These are phyloP conservation scores for Leptobrachium ailaonicum DNA, from an alignment of 2,113 vertebrate genomes.

Conservation along the genomic window DNA sequence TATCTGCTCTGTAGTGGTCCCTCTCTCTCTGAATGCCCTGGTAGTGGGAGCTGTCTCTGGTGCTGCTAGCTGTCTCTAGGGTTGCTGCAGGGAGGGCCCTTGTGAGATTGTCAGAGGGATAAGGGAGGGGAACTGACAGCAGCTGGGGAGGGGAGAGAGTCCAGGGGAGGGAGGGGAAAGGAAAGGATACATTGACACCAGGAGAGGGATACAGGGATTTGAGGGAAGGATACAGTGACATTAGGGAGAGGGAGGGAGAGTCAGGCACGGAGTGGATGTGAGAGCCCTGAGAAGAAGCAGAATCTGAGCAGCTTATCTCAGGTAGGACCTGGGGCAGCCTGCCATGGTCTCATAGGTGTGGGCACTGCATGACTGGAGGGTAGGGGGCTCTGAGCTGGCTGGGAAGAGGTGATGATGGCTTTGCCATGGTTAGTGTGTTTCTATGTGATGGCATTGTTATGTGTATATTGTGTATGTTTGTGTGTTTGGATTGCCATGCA, in stretches of 20 bases:
- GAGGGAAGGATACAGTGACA: neutral
- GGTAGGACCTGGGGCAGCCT: neutral
- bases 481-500: too few species aligned
- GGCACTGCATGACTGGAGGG: too few species aligned
- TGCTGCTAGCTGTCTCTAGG: conserved; percentile 24
- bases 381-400: too few species aligned
- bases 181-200: conserved; percentile 10
- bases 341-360: too few species aligned
- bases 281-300: neutral
- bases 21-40: too few species aligned
- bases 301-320: conserved; percentile 32
- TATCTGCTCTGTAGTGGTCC: neutral
- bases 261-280: neutral
- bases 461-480: too few species aligned
- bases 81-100: conserved; percentile 38
- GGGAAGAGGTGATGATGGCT: too few species aligned
- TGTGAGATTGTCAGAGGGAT: neutral
- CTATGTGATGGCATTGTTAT: too few species aligned
- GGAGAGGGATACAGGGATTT: neutral
- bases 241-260: conserved; percentile 24
- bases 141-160: conserved; percentile 16
- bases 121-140: conserved; percentile 20
- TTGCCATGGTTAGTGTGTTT: too few species aligned
- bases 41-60: conserved; percentile 39
- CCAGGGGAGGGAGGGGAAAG: neutral